Conservation (phyloP, 2,797 vertebrate species). For the Echeneis naucrates region DNA sequence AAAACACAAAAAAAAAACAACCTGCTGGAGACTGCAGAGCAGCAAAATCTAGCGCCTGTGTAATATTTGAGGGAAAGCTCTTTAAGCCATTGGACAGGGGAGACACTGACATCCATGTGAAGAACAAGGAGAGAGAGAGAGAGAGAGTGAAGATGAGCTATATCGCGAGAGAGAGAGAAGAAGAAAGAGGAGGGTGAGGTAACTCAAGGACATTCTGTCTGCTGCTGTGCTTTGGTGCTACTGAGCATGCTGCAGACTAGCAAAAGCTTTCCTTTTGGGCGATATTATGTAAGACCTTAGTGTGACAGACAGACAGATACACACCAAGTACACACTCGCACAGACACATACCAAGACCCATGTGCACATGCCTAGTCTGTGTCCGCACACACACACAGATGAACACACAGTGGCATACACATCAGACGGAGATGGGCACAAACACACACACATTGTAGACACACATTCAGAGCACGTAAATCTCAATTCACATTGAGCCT, state of each 20-base stretch:
- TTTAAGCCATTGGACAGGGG: slow-evolving; percentile 57
- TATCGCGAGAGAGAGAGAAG: slow-evolving; percentile 28
- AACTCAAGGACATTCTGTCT: slow-evolving; percentile 82
- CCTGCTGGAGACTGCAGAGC: slow-evolving; percentile 42
- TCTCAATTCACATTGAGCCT: slow-evolving; percentile 64
- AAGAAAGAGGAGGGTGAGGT: slow-evolving; percentile 71
- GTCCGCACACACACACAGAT: slow-evolving; percentile 16
- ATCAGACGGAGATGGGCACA: slow-evolving; percentile 19
- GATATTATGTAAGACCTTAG: slow-evolving; percentile 78
- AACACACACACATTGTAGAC: slow-evolving; percentile 39
- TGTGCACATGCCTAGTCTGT: slow-evolving; percentile 18
- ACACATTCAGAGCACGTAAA: slow-evolving; percentile 70
- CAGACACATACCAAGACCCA: slow-evolving; percentile 15
- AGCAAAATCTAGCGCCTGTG: slow-evolving; percentile 47
- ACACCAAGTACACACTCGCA: slow-evolving; percentile 29
- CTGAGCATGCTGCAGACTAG: slow-evolving; percentile 80
- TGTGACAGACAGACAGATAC: slow-evolving; percentile 74
- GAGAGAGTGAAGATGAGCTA: too few species aligned
- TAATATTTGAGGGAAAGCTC: slow-evolving; percentile 63
- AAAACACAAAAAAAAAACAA: too few species aligned
- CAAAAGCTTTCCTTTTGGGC: slow-evolving; percentile 79
- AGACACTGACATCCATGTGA: slow-evolving; percentile 60
- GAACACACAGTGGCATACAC: slow-evolving; percentile 6
- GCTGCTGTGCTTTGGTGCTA: slow-evolving; percentile 76
- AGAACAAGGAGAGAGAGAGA: slow-evolving; percentile 15